Evolutionary conservation across 2,113 vertebrate genomes (phyloP).

Genomic region (Hemiprocne comata): DNA sequence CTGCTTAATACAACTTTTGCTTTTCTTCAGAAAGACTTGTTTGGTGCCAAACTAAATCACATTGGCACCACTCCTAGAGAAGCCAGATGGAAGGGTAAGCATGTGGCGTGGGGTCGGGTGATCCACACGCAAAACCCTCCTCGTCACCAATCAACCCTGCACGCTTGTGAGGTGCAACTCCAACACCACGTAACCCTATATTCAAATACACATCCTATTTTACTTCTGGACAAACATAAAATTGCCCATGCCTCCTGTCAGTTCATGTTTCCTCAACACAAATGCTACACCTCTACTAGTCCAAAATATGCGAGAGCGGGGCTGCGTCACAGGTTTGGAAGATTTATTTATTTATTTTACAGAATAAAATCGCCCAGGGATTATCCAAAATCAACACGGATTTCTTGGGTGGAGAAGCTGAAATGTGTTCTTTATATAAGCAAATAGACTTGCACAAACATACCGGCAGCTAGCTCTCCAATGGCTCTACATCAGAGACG

Average conservation of each 20-base stretch:
- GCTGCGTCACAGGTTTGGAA: neutral
- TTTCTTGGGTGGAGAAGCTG: slow-evolving; percentile 68
- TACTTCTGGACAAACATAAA: neutral
- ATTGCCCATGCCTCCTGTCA: neutral
- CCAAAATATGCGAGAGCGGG: slow-evolving; percentile 20
- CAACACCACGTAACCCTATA: rapidly evolving
- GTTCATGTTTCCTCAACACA: neutral
- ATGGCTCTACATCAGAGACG: slow-evolving; percentile 51
- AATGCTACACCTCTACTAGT: neutral
- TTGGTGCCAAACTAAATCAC: neutral
- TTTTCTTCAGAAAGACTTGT: neutral
- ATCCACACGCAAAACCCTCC: neutral
- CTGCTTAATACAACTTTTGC: neutral
- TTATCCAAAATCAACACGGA: slow-evolving; percentile 62
- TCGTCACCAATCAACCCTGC: neutral
- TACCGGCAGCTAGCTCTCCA: slow-evolving; percentile 8
- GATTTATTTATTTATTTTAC: slow-evolving; percentile 61
- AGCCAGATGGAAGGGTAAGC: neutral
- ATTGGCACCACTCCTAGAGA: neutral
- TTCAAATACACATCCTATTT: neutral
- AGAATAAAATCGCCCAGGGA: slow-evolving; percentile 9
- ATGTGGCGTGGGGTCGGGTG: neutral
- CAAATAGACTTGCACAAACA: slow-evolving; percentile 59
- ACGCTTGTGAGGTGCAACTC: neutral
- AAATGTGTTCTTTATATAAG: slow-evolving; percentile 52